Evolutionary conservation across 2,888 invertebrate genomes (phyloP).

Genomic region (Colletes collaris): DNA sequence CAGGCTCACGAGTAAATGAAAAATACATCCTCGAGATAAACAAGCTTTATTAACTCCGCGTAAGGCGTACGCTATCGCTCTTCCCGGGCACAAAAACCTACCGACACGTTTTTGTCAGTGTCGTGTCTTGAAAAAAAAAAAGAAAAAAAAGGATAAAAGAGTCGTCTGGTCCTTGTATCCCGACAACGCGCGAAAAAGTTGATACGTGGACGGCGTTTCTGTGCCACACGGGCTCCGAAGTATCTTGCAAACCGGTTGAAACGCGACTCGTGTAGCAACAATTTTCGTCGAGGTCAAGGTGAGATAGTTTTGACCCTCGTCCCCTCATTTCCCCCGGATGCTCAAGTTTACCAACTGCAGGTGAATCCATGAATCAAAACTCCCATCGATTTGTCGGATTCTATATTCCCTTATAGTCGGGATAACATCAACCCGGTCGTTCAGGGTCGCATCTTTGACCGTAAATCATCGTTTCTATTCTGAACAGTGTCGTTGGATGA

Average conservation of each 20-base stretch:
- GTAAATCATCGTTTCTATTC: too few relatives aligned
- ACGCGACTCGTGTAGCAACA: constrained; percentile 26
- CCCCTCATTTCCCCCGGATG: too few relatives aligned
- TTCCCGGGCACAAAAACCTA: neutral
- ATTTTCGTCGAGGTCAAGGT: constrained; percentile 39
- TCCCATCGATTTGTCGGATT: neutral
- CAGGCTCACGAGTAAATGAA: neutral
- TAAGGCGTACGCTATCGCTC: constrained; percentile 11
- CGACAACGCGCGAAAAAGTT: constrained; percentile 22
- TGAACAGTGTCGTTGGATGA: too few relatives aligned
- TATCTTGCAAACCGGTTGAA: constrained; percentile 29
- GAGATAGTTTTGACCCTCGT: neutral
- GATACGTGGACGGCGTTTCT: constrained; percentile 11
- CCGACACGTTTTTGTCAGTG: constrained; percentile 30
- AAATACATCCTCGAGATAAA: constrained; percentile 13
- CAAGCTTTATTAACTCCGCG: constrained; percentile 35
- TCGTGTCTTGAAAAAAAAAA: neutral
- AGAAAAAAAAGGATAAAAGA: neutral
- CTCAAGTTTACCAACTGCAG: constrained; percentile 17
- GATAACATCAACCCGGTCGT: too few relatives aligned
- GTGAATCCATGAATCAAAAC: constrained; percentile 25
- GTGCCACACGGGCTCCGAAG: neutral
- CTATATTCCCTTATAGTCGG: too few relatives aligned
- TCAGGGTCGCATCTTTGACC: too few relatives aligned
- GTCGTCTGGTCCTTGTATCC: neutral